Conservation (phyloP, 2,797 vertebrate species). For the Lemur catta region DNA sequence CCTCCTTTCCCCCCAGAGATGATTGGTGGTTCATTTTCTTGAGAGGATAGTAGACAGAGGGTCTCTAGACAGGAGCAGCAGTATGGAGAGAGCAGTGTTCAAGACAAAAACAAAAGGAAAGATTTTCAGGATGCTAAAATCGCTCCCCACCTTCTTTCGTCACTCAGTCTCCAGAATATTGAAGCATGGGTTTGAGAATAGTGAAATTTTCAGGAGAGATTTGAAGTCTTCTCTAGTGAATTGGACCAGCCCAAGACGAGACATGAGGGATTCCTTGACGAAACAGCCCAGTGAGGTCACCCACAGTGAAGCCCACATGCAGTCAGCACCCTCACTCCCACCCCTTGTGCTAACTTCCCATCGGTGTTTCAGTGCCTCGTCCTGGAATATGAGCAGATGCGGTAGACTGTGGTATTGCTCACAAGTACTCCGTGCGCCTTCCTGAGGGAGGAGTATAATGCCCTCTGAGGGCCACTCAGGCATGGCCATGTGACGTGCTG, state of each 20-base stretch:
- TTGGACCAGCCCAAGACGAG: neutral
- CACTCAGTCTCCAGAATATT: neutral
- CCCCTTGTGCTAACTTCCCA: neutral
- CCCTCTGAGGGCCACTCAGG: neutral
- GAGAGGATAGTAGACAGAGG: neutral
- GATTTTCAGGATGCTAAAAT: too few species aligned
- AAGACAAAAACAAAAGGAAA: neutral
- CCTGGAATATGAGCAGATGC: neutral
- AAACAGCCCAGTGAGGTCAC: neutral
- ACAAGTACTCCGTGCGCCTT: neutral
- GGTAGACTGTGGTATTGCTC: neutral
- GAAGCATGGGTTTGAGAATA: neutral
- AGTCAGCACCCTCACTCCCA: accelerated
- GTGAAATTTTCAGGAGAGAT: neutral
- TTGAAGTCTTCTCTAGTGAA: neutral
- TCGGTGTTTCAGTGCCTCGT: neutral
- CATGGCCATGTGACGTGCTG: neutral
- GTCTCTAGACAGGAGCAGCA: neutral
- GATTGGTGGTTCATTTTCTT: neutral
- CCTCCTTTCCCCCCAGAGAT: neutral
- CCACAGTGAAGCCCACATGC: neutral
- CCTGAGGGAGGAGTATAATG: neutral
- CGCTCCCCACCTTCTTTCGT: too few species aligned
- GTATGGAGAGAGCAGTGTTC: neutral
- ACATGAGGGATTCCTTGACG: too few species aligned